These are phyloP conservation scores for Spilosoma lubricipeda DNA, from an alignment of 2,888 invertebrate genomes.

Conservation along the genomic window DNA sequence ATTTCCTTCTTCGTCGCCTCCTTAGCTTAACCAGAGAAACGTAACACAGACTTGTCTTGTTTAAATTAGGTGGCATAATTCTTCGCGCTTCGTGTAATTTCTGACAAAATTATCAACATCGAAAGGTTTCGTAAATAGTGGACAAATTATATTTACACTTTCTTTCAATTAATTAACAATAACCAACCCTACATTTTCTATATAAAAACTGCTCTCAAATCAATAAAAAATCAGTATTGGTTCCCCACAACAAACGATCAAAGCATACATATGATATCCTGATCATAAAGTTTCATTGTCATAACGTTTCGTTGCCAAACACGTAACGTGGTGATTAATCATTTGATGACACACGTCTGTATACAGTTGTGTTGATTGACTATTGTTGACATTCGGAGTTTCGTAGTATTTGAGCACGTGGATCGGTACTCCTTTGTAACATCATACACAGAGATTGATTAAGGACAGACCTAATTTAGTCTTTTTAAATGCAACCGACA, in stretches of 20 bases:
- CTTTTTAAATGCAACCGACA: neutral
- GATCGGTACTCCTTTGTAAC: constrained; percentile 21
- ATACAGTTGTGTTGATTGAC: constrained; percentile 37
- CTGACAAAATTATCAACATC: neutral
- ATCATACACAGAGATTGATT: neutral
- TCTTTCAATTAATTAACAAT: no score
- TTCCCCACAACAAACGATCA: constrained; percentile 27
- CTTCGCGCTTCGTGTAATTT: no score
- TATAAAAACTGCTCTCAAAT: neutral
- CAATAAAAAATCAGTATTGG: constrained; percentile 18
- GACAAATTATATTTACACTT: neutral
- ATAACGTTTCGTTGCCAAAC: constrained; percentile 29
- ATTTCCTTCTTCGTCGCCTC: no score
- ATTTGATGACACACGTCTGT: constrained; percentile 36
- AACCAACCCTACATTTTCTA: neutral
- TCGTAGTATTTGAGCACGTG: constrained; percentile 25
- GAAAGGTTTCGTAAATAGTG: neutral
- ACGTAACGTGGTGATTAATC: constrained; percentile 36
- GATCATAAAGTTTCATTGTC: constrained; percentile 33
- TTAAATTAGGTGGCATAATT: no score
- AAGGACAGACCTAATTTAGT: neutral
- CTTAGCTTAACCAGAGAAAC: no score
- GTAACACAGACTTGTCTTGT: no score
- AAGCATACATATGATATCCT: constrained; percentile 34
- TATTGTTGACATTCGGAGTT: constrained; percentile 35